Evolutionary conservation across 2,797 vertebrate species (phyloP), one percentile per base, ranked within the genome.

Genomic region (Lepus oiostolus): DNA sequence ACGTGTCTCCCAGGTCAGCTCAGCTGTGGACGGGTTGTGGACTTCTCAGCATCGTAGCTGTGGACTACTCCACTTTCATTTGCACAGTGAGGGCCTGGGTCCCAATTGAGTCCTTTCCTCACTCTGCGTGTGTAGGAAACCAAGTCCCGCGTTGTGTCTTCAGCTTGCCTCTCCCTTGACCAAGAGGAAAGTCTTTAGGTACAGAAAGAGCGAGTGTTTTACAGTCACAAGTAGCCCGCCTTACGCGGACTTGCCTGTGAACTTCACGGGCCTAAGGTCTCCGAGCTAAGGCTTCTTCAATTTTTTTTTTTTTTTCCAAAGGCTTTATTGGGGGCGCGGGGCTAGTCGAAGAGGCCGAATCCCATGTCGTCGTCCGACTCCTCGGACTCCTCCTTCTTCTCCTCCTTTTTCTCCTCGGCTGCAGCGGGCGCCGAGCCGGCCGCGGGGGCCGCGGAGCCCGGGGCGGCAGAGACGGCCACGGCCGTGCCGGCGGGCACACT

Each of bases 1-100:
- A 30, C 54, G 85, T 38, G 85, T 22, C 74, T 71, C 50, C 68
- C 12, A 26, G 60, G 30, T 93, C 77, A 77, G 30, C 93, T 47
- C 9, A 68, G 32, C 26, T 1, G 6, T 14, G 24, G 24, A 77
- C n/a, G 50, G 28, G 88, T 74, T 32, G 58, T 19, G 54, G n/a
- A 89, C 17, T 54, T 67, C 14, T 76, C 65, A 16, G 7, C 86
- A 58, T 17, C 47, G 58, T 0, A 2, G 28, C 38, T 24, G 50
- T 0, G 1, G 60, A 26, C 0, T 0, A 1, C 42, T 38, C 14
- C 65, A n/a, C 21, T 72, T 72, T 63, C 52, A 47, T 47, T 47
- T 74, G 52, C 42, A 72, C 65, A 38, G 0, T 10, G 19, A 84
- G 35, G 35, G 30, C 65, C 75, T 9, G 19, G 11, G 63, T 68